These are phyloP conservation scores for Paraescarpia echinospica DNA, from an alignment of 1,140 invertebrate species.

Conservation along the genomic window DNA sequence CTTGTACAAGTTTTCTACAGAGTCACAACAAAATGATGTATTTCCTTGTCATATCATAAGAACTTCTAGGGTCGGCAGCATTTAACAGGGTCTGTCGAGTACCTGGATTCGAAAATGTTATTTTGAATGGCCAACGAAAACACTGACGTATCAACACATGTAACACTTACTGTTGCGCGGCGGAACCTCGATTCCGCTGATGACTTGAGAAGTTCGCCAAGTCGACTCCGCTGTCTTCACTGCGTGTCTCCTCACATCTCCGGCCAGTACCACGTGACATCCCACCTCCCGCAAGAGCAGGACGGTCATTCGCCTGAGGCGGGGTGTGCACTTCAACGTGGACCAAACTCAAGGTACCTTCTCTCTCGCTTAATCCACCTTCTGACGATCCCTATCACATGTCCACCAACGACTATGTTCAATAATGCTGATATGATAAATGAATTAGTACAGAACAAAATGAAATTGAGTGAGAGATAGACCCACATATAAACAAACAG, in stretches of 20 bases:
- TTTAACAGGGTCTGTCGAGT: too few relatives aligned
- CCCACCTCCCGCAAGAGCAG: neutral
- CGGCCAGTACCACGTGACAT: neutral
- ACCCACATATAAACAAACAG: neutral
- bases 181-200: neutral
- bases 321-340: conserved; percentile 1
- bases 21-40: too few relatives aligned
- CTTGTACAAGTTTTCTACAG: too few relatives aligned
- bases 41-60: too few relatives aligned
- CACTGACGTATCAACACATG: neutral
- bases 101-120: too few relatives aligned
- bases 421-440: neutral
- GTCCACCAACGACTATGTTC: neutral
- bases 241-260: conserved; percentile 66
- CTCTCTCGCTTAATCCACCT: neutral
- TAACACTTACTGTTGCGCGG: neutral
- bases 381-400: neutral
- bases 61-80: too few relatives aligned
- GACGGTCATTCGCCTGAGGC: neutral
- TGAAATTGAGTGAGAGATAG: neutral
- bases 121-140: neutral
- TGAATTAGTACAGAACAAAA: neutral
- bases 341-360: neutral
- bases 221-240: conserved; percentile 81
- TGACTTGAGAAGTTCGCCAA: conserved; percentile 48